Conservation (phyloP, 1,140 invertebrate species). For the Cotesia chilonis region DNA sequence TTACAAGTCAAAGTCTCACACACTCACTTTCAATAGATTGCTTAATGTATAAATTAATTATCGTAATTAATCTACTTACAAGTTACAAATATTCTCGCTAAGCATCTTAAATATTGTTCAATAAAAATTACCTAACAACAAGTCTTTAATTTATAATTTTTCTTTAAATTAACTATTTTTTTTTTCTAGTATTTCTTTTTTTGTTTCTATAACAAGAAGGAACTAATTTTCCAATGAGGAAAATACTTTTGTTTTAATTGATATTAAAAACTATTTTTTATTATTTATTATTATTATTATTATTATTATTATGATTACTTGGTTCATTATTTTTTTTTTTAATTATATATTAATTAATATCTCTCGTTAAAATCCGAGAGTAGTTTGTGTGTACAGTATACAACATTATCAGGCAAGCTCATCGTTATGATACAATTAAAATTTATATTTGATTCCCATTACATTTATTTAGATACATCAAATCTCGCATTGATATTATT, state of each 20-base stretch:
- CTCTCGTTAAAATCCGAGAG: constrained; percentile 13
- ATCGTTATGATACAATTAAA: constrained; percentile 20
- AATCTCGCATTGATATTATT: constrained; percentile 28
- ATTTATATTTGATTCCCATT: constrained; percentile 12
- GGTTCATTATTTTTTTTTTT: constrained; percentile 33
- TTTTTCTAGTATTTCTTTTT: constrained; percentile 51
- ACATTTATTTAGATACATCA: constrained; percentile 5
- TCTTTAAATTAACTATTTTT: constrained; percentile 58
- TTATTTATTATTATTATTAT: constrained; percentile 16
- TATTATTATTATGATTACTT: constrained; percentile 36
- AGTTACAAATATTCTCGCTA: constrained; percentile 44
- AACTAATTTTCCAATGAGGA: constrained; percentile 18
- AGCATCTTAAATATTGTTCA: constrained; percentile 60
- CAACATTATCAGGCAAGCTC: constrained; percentile 29
- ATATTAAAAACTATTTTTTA: too few species aligned
- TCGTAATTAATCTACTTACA: constrained; percentile 43
- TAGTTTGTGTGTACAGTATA: constrained; percentile 14
- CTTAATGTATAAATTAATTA: constrained; percentile 19
- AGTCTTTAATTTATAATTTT: constrained; percentile 49
- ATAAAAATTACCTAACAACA: constrained; percentile 62
- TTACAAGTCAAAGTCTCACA: constrained; percentile 34
- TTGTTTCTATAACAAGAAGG: background rate
- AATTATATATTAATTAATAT: constrained; percentile 12
- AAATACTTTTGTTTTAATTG: constrained; percentile 8
- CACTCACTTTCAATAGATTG: constrained; percentile 34